phyloP scores from a whole-genome alignment of 2,113 vertebrate genomes.

The Solenodon paradoxus region DNA sequence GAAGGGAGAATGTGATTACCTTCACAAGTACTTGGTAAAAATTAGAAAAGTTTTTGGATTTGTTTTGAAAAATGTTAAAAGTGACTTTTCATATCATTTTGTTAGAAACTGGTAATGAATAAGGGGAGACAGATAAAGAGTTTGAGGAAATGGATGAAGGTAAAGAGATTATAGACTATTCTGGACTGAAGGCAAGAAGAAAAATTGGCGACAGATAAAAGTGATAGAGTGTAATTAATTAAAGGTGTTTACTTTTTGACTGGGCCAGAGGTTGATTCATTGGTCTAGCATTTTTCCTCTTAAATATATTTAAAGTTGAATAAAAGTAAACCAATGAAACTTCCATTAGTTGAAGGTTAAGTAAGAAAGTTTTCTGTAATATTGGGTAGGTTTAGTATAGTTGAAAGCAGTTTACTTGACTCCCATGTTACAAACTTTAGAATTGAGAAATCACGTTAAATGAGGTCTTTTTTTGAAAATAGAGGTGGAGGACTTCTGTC shows the following conservation, averaged over 20 bases:
- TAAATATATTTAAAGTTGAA: neutral
- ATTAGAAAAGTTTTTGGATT: slow-evolving; percentile 7
- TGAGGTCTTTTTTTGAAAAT: neutral
- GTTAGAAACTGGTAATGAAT: neutral
- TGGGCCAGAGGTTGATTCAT: neutral
- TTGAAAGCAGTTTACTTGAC: neutral
- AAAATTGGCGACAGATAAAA: neutral
- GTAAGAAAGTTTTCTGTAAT: neutral
- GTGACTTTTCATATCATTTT: neutral
- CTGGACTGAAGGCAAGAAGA: neutral
- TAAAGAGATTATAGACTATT: neutral
- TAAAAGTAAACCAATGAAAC: neutral
- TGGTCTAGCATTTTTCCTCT: neutral
- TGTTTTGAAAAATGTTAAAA: neutral
- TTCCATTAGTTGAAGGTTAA: neutral
- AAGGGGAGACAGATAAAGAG: neutral
- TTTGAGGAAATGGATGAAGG: neutral
- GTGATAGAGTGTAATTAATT: neutral
- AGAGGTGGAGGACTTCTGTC: neutral
- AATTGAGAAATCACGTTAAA: neutral
- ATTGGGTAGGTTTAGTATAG: neutral
- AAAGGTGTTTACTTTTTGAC: neutral
- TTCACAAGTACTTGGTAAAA: neutral
- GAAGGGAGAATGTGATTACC: neutral
- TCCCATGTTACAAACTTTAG: neutral